A percentile compares a stretch with the other conserved stretches of the same genome.
These are phyloP conservation scores for Cryptops parisi DNA, from an alignment of 2,888 invertebrate species.

Conservation along the genomic window DNA sequence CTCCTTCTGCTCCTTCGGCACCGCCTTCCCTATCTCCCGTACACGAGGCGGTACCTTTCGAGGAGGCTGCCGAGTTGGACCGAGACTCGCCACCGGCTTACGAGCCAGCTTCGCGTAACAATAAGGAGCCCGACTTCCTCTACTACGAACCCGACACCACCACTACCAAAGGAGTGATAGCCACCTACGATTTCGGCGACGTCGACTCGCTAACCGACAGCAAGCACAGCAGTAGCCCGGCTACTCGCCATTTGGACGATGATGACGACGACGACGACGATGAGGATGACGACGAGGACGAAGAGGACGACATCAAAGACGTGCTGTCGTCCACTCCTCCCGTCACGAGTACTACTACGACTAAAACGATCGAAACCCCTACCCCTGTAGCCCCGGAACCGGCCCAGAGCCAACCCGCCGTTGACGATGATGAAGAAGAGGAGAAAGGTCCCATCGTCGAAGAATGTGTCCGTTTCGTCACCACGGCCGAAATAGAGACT, in stretches of 20 bases:
- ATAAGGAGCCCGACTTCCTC: neutral
- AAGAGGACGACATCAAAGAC: too few species aligned
- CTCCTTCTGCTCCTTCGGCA: neutral
- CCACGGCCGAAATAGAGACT: too few species aligned
- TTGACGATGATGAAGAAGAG: too few species aligned
- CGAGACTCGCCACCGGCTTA: neutral
- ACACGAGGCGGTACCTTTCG: neutral
- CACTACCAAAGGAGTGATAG: neutral
- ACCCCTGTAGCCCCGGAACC: too few species aligned
- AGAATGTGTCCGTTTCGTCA: too few species aligned
- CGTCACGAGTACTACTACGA: too few species aligned
- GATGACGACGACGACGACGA: neutral
- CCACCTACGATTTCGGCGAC: neutral
- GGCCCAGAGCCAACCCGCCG: too few species aligned
- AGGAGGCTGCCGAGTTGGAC: conserved; percentile 5
- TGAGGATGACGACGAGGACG: neutral
- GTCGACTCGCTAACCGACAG: neutral
- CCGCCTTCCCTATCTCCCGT: conserved; percentile 2
- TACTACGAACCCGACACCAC: neutral
- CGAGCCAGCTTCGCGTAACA: neutral
- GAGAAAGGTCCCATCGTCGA: too few species aligned
- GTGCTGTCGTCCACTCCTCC: too few species aligned
- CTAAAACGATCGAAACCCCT: too few species aligned
- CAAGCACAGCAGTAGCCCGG: neutral
- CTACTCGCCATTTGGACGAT: neutral